Percentiles rank a stretch among this genome's conserved stretches.
Evolutionary conservation across 2,888 invertebrate species (phyloP).

Genomic region (Rhagonycha lutea): DNA sequence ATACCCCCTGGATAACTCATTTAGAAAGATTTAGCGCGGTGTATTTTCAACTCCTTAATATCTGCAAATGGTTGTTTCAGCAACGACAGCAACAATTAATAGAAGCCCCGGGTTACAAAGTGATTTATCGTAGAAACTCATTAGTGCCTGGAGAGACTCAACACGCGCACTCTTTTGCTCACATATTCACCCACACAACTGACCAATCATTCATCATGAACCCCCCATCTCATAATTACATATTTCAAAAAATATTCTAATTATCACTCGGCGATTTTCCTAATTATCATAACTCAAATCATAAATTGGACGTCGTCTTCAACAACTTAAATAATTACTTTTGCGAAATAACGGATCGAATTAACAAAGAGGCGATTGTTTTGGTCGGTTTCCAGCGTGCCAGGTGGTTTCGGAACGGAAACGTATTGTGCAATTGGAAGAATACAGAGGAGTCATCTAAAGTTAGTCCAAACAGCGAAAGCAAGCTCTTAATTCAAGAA

Average conservation of each 20-base stretch:
- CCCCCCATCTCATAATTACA: conserved; percentile 39
- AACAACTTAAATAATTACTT: neutral
- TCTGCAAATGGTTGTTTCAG: conserved; percentile 42
- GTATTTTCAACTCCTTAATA: conserved; percentile 39
- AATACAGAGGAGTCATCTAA: too few species aligned
- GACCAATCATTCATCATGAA: conserved; percentile 39
- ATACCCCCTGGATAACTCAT: conserved; percentile 33
- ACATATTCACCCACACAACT: conserved; percentile 35
- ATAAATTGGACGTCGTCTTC: conserved; percentile 1
- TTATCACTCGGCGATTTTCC: neutral
- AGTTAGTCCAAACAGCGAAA: too few species aligned
- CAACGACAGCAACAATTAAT: conserved; percentile 51
- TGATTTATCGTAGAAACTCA: conserved; percentile 51
- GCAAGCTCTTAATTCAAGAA: too few species aligned
- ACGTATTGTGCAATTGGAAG: too few species aligned
- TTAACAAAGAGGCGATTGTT: neutral
- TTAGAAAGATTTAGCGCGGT: conserved; percentile 32
- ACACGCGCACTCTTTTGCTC: conserved; percentile 37
- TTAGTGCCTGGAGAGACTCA: conserved; percentile 48
- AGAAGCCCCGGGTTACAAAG: conserved; percentile 44
- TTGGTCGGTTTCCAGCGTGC: neutral
- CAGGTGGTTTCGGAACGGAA: neutral
- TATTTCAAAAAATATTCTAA: conserved; percentile 12
- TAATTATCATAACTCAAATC: conserved; percentile 1
- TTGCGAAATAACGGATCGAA: neutral